These are phyloP conservation scores for Azorinus chamasolen DNA, from an alignment of 2,888 invertebrate species.

Conservation along the genomic window DNA sequence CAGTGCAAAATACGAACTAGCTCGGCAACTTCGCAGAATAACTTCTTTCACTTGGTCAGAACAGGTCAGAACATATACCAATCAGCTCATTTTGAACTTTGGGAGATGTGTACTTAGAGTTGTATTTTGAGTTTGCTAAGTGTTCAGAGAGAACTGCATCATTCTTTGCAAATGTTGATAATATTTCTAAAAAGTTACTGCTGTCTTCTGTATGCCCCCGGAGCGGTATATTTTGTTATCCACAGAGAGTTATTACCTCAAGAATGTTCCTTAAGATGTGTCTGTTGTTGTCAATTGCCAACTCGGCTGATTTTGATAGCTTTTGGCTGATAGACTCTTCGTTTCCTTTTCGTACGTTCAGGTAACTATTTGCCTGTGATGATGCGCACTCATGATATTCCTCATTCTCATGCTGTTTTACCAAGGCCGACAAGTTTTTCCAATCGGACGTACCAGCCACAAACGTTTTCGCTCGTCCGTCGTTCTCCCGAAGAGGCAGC, in stretches of 20 bases:
- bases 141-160: constrained; percentile 15
- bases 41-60: constrained; percentile 2
- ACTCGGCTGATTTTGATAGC: neutral
- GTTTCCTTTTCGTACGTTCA: constrained; percentile 5
- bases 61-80: constrained; percentile 17
- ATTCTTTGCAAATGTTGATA: constrained; percentile 1
- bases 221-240: constrained; percentile 21
- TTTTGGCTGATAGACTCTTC: constrained; percentile 1
- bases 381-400: neutral
- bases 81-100: constrained; percentile 21
- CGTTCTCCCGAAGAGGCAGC: constrained; percentile 18
- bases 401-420: constrained; percentile 20
- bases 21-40: constrained; percentile 7
- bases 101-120: constrained; percentile 24
- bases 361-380: neutral
- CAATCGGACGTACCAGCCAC: constrained; percentile 13
- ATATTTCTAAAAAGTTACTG: constrained; percentile 17
- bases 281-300: constrained; percentile 33
- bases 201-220: constrained; percentile 10
- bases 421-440: constrained; percentile 26
- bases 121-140: constrained; percentile 8
- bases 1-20: constrained; percentile 2
- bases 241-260: constrained; percentile 43
- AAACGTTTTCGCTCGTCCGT: constrained; percentile 13
- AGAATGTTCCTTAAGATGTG: constrained; percentile 38